Base-by-base conservation (phyloP, 2,113 vertebrate species). In the Platichthys flesus region DNA sequence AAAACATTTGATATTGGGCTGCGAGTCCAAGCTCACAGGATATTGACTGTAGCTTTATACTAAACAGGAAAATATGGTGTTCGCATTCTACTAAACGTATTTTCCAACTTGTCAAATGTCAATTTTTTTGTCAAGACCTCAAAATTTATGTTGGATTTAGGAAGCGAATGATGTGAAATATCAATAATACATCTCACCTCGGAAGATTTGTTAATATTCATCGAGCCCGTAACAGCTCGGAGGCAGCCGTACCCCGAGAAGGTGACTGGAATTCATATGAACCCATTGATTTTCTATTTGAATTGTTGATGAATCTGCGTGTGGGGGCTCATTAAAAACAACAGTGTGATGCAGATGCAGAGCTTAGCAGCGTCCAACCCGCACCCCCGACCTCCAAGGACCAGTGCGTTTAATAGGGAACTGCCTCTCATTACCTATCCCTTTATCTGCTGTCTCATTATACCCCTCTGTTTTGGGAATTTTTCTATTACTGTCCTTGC, bases 381-480 rank as follows among this genome's bases (percentile, higher is more conserved):
- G 2, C 57, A 26, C 69, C 74, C 20, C 15, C 79, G 81, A 90
- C 86, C 90, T 84, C 86, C 47, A 42, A 87, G 74, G 80, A 85
- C 67, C 84, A 23, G 4, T 14, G 54, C 45, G 31, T 85, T 83
- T 74, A 86, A 81, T 55, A 54, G 71, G 15, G 55, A 24, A 9
- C 78, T 83, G 74, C 49, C 72, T 77, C 77, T 84, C 87, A 82
- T 91, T 88, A 89, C 74, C 85, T 81, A 81, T 82, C 70, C 70
- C 64, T 82, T 88, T 88, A 86, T 86, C 79, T 82, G 51, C 66
- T 78, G 85, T 86, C 85, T 88, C 83, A 85, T 90, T 91, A 89
- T 85, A 18, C 79, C 65, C 77, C 57, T 68, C 61, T 82, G 58
- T 79, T 84, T 90, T 81, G 59, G n/a, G 51, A 9, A 61, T 65